Evolutionary conservation across 2,797 vertebrate genomes (phyloP), one percentile per base, ranked within the genome.

Genomic region (Dermochelys coriacea): DNA sequence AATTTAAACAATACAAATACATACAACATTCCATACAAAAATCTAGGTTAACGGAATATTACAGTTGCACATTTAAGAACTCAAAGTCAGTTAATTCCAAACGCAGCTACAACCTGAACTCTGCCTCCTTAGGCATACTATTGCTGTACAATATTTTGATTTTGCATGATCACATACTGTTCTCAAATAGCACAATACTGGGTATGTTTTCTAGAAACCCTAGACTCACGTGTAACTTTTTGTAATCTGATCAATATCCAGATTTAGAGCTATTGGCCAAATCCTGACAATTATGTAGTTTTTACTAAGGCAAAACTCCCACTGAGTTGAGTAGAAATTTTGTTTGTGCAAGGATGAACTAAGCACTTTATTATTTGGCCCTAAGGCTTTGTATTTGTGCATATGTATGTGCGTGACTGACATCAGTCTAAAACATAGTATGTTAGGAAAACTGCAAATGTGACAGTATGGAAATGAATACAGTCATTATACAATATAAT

Each of bases 391-490:
- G 37, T 45, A 55, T 41, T 57, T 57, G 52, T 55, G 10, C 79
- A 31, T 59, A 31, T 82, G 29, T 49, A 82, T 29, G 68, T 92
- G 49, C 85, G 86, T 1, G 21, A 89, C 80, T 77, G 79, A 45
- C 93, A 90, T 91, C 88, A 82, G 59, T 81, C 54, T 37, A 87
- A 93, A 96, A 91, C 19, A 74, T 82, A 90, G 87, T 89, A 83
- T 85, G 94, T 61, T 49, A 93, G 82, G 52, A 96, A 95, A 96
- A 92, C 94, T 51, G 88, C 86, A 92, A 84, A 75, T 84, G 49
- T 31, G 12, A 27, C 52, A 74, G 74, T 51, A 94, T 55, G 64
- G 87, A 91, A 95, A 78, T 7, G 85, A 86, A 86, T 61, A 59
- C 47, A 49, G 37, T 31, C 5, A 23, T 80, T 49, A n/a, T 5